Conservation (phyloP, 92 coral and sea anemone species). For the Chrysogorgia sp. region DNA sequence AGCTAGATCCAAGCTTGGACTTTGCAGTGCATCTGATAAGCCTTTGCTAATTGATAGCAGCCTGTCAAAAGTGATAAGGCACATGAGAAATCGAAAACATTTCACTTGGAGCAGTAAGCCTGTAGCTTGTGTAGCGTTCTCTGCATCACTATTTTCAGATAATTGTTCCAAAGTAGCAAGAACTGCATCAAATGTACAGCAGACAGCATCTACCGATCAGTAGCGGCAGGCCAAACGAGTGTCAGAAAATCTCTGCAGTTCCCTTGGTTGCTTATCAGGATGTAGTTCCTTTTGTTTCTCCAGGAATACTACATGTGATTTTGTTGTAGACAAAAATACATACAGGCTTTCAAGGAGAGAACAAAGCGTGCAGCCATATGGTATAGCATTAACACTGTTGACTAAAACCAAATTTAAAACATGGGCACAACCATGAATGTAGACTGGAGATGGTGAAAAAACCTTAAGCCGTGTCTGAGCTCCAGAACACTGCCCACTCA, state of each 20-base stretch:
- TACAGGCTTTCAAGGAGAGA: neutral
- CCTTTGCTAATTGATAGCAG: neutral
- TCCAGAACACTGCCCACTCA: neutral
- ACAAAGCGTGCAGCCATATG: neutral
- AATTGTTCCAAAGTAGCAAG: neutral
- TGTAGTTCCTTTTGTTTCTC: neutral
- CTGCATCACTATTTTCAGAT: neutral
- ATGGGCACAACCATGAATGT: neutral
- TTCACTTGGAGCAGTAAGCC: neutral
- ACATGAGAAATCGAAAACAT: neutral
- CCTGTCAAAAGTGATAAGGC: neutral
- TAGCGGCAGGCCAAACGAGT: neutral
- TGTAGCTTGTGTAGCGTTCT: neutral
- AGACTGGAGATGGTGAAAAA: neutral
- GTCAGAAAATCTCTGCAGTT: neutral
- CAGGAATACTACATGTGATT: neutral
- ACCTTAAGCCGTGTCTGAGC: neutral
- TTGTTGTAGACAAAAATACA: neutral
- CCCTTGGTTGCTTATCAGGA: neutral
- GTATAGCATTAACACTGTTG: neutral
- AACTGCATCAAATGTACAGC: neutral
- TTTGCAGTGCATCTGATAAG: neutral
- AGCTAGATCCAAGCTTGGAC: neutral
- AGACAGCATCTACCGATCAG: neutral
- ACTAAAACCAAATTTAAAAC: no score